phyloP scores from a whole-genome alignment of 2,113 vertebrate species.

The Melanerpes formicivorus region DNA sequence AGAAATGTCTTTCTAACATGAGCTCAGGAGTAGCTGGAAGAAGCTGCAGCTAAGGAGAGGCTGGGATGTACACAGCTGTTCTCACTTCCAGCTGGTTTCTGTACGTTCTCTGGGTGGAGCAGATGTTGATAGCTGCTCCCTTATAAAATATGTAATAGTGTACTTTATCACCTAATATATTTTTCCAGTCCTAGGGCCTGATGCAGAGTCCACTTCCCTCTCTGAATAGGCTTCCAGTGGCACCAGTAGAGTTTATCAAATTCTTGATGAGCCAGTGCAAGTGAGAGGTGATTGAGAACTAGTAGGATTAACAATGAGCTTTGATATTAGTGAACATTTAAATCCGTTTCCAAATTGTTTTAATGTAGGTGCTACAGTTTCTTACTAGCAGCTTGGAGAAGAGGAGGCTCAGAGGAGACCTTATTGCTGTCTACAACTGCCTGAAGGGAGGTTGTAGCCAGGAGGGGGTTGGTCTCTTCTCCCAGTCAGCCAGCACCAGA shows the following conservation, averaged over 20 bases:
- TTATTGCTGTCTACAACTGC: too few species aligned
- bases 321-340: too few species aligned
- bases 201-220: conserved; percentile 16
- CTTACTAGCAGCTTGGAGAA: too few species aligned
- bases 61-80: conserved; percentile 3
- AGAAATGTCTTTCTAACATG: neutral
- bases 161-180: conserved; percentile 45
- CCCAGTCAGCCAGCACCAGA: too few species aligned
- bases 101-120: neutral
- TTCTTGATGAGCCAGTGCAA: conserved; percentile 22
- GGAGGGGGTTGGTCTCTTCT: too few species aligned
- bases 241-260: conserved; percentile 5
- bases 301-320: neutral
- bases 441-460: too few species aligned
- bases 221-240: neutral
- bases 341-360: too few species aligned
- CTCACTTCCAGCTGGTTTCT: conserved; percentile 41
- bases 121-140: conserved; percentile 25
- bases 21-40: conserved; percentile 17
- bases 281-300: conserved; percentile 48
- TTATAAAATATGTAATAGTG: conserved; percentile 55
- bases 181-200: conserved; percentile 44
- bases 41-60: neutral
- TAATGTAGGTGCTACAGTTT: too few species aligned
- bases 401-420: too few species aligned